A percentile compares a stretch with the other conserved stretches of the same genome.
Conservation (phyloP, 2,797 vertebrate species). For the Ctenochaetus hawaiiensis region DNA sequence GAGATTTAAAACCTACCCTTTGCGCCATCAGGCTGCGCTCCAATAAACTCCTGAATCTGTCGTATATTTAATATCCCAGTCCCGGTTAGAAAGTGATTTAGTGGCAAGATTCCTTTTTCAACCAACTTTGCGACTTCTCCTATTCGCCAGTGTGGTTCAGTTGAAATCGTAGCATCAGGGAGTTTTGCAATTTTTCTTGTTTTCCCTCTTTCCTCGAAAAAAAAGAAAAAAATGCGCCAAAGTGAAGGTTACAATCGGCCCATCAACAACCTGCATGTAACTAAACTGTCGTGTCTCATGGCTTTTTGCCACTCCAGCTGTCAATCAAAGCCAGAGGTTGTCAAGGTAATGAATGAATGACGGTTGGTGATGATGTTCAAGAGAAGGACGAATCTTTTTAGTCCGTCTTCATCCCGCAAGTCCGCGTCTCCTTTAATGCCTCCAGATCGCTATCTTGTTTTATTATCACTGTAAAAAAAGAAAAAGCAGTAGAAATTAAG, state of each 20-base stretch:
- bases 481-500: conserved; percentile 84
- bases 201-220: conserved; percentile 85
- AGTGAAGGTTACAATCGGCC: conserved; percentile 97
- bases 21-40: conserved; percentile 99
- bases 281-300: conserved; percentile 99
- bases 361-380: conserved; percentile 98
- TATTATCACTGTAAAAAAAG: conserved; percentile 81
- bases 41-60: conserved; percentile 98
- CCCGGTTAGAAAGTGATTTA: conserved; percentile 96
- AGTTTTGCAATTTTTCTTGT: conserved; percentile 89
- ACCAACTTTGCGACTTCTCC: conserved; percentile 93
- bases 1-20: conserved; percentile 99
- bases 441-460: conserved; percentile 92
- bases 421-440: conserved; percentile 92
- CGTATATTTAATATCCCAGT: conserved; percentile 99
- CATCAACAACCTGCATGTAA: conserved; percentile 99
- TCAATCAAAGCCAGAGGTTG: conserved; percentile 99
- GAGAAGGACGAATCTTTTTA: conserved; percentile 95
- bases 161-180: conserved; percentile 87
- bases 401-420: conserved; percentile 96
- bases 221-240: conserved; percentile 90
- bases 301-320: conserved; percentile 99
- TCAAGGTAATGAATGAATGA: conserved; percentile 99
- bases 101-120: conserved; percentile 87
- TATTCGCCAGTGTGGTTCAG: conserved; percentile 89